These are phyloP conservation scores for Nylanderia fulva DNA, from an alignment of 1,140 invertebrate genomes.

Conservation along the genomic window DNA sequence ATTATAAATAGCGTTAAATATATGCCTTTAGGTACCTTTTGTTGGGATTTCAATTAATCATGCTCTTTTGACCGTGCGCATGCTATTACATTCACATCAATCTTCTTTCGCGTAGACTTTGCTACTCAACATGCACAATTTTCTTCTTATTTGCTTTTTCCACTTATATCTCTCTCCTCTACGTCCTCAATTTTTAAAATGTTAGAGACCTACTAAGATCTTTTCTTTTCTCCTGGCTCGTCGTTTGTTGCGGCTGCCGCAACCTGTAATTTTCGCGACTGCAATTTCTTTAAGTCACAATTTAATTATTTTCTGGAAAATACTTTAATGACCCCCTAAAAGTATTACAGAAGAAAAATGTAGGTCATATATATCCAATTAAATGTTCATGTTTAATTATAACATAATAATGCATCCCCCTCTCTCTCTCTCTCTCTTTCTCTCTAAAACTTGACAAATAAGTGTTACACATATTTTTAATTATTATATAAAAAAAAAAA, in stretches of 20 bases:
- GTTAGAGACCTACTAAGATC: slow-evolving; percentile 71
- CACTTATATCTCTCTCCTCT: slow-evolving; percentile 36
- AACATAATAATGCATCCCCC: no score
- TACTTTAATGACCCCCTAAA: background rate
- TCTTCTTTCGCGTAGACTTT: slow-evolving; percentile 46
- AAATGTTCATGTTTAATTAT: background rate
- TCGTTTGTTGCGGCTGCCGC: slow-evolving; percentile 9
- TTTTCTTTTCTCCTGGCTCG: slow-evolving; percentile 75
- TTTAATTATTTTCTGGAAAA: slow-evolving; percentile 61
- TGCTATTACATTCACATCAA: slow-evolving; percentile 58
- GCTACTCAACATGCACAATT: slow-evolving; percentile 8
- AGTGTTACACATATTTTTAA: background rate
- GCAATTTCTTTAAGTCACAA: slow-evolving; percentile 68
- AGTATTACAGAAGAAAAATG: slow-evolving; percentile 7
- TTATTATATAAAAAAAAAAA: background rate
- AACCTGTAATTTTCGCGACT: slow-evolving; percentile 75
- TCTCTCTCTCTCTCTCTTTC: background rate
- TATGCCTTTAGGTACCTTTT: background rate
- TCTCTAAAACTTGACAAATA: background rate
- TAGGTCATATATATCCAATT: background rate
- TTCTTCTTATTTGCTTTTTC: slow-evolving; percentile 17
- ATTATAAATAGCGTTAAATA: slow-evolving; percentile 37
- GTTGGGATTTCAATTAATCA: slow-evolving; percentile 53
- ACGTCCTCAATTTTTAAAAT: slow-evolving; percentile 69
- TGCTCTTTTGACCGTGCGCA: slow-evolving; percentile 7